Evolutionary conservation across 37 sponge, comb jelly and placozoan genomes (phyloP), one percentile per base, ranked within the genome.

Genomic region (Oscarella lobularis): DNA sequence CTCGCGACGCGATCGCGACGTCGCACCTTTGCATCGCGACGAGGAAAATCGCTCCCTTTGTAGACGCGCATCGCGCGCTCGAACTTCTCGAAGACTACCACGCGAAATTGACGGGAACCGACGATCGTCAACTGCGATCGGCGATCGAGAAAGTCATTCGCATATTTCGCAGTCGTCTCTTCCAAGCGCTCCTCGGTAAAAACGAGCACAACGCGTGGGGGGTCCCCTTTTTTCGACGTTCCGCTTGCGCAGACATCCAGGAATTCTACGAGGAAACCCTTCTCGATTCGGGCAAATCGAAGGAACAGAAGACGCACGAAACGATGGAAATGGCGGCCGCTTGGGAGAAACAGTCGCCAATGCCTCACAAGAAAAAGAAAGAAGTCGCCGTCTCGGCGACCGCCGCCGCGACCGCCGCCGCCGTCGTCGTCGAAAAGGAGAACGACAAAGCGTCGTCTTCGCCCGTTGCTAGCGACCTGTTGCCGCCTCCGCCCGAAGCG

Each of bases 131-230:
- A 14, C 83, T 97, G 0, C 79, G 83, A 27, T 85, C 87, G 14
- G 86, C 94, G 2, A 80, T 97, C 69, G 79, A 84, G 3, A 85
- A 83, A 69, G 91, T 96, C 31, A 97, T 97, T 14, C 74, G 86
- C 5, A 90, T 95, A 41, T 93, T 93, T 55, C 73, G 95, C 36
- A 85, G 90, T 0, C 82, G 85, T 39, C 85, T 97, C 30, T 97
- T 97, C 73, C 89, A 90, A 54, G 98, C 98, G 30, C 84, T 97
- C n/a, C 78, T 95, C 34, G 96, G 96, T 95, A 82, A 81, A n/a
- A 48, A 48, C 20, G 60, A 20, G 60, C 14, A 27, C 20, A 9
- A 48, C 20, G 60, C 14, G 9, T 48, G 60, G 9, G 60, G 9
- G 9, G 60, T 48, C 14, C 20, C 20, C 20, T 48, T 48, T 48